Percentiles rank a stretch among this genome's conserved stretches.
Evolutionary conservation across 2,888 invertebrate species (phyloP).

Genomic region (Rhyacophila evoluta): DNA sequence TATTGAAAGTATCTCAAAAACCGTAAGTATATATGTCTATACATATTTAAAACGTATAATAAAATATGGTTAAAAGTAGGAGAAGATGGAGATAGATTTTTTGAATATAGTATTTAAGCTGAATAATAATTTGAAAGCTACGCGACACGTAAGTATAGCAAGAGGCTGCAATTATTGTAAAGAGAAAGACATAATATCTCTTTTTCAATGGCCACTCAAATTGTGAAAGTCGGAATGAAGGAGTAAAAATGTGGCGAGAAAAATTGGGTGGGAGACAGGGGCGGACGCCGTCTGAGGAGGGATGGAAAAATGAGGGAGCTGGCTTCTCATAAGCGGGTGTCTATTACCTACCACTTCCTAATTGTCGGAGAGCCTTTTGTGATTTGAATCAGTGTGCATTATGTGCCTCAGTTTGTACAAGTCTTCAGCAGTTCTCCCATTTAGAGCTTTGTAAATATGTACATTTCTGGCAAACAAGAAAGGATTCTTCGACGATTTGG

Average conservation of each 20-base stretch:
- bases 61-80: no score
- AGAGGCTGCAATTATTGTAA: not conserved
- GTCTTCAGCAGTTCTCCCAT: constrained; percentile 30
- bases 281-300: not conserved
- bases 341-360: constrained; percentile 37
- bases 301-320: constrained; percentile 17
- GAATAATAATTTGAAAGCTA: not conserved
- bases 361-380: constrained; percentile 40
- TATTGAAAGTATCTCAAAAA: no score
- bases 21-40: no score
- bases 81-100: no score
- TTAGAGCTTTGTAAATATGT: constrained; percentile 39
- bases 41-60: no score
- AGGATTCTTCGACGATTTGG: constrained; percentile 22
- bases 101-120: no score
- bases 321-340: constrained; percentile 32
- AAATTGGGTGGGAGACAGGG: not conserved
- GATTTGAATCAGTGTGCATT: constrained; percentile 42
- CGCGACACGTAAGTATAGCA: not conserved
- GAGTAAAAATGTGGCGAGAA: constrained; percentile 29
- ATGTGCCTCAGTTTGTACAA: constrained; percentile 33
- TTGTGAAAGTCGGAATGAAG: constrained; percentile 23
- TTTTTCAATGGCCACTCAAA: not conserved
- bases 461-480: constrained; percentile 35
- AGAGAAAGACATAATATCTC: not conserved